Base-by-base conservation (phyloP, 2,888 invertebrate genomes). In the Drosophila cracens region DNA sequence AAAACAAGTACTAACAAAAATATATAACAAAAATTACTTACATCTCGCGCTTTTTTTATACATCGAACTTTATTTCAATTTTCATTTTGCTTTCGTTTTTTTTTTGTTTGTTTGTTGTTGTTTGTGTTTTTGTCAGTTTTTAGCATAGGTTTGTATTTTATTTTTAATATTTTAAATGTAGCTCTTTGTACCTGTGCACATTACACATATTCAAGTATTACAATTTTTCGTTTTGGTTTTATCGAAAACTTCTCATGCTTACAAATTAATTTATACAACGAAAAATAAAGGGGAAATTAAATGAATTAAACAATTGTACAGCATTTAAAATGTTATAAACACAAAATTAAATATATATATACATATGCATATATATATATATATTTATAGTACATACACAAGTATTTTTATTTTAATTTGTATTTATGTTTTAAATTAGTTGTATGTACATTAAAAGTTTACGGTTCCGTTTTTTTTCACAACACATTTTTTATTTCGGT, bases 1-100 rank as follows among this genome's bases (percentile, higher is more conserved):
- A 89, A 89, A 90, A 90, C 90, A 86, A 89, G 77, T 84, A 81
- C 90, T 90, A 89, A 89, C 91, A 90, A 89, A 90, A 89, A 87
- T 90, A 75, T 84, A 90, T 83, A 89, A 89, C 83, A 89, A 89
- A 92, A 92, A 85, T 83, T 85, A 80, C 81, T 76, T 81, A 82
- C 71, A 83, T 78, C 78, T 74, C 79, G 72, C 78, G 72, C 13
- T 70, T 66, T 70, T 70, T 56, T 56, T 40, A 25, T 79, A 77
- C 72, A 79, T 78, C 79, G 73, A 76, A 76, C 71, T 78, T 65
- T 61, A 57, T 76, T 74, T 76, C 38, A 62, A 56, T 68, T 66
- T 73, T 70, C 60, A 70, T 70, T 46, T 68, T 38, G 25, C 16
- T 33, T 53, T 53, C 21, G 16, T 16, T 53, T 72, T 67, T 69